Evolutionary conservation across 2,888 invertebrate genomes (phyloP).

Genomic region (Phragmatobia fuliginosa): DNA sequence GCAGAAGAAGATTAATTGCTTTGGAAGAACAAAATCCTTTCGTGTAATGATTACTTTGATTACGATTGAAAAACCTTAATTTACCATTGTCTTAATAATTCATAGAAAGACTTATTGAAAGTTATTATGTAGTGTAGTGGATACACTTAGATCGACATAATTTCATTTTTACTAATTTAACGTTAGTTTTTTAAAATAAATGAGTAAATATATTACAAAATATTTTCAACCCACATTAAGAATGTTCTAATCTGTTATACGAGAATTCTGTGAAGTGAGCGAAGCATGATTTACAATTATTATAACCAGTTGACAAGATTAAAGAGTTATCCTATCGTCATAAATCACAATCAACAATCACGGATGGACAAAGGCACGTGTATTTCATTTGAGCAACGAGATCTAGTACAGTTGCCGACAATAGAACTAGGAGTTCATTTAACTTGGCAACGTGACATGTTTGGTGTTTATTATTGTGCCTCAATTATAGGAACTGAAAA

Average conservation of each 20-base stretch:
- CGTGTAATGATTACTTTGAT: background rate
- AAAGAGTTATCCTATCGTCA: conserved; percentile 25
- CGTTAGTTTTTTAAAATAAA: too few relatives aligned
- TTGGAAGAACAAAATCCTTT: background rate
- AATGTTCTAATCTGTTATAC: background rate
- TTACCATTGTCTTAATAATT: too few relatives aligned
- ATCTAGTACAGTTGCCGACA: conserved; percentile 9
- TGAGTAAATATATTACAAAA: too few relatives aligned
- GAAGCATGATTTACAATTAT: conserved; percentile 25
- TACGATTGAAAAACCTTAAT: too few relatives aligned
- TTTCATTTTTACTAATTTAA: background rate
- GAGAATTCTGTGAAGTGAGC: conserved; percentile 2
- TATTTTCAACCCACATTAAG: background rate
- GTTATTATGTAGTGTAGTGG: background rate
- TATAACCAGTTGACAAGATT: conserved; percentile 23
- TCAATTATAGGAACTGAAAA: background rate
- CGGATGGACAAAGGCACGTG: conserved; percentile 30
- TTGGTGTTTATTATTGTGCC: conserved; percentile 1
- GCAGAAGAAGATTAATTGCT: background rate
- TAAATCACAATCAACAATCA: conserved; percentile 49
- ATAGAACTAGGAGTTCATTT: conserved; percentile 27
- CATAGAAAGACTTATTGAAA: background rate
- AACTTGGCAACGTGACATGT: conserved; percentile 18
- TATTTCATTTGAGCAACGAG: conserved; percentile 34
- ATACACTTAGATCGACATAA: background rate